These are phyloP conservation scores for Eurystomus gularis DNA, from an alignment of 2,113 vertebrate species.

Conservation along the genomic window DNA sequence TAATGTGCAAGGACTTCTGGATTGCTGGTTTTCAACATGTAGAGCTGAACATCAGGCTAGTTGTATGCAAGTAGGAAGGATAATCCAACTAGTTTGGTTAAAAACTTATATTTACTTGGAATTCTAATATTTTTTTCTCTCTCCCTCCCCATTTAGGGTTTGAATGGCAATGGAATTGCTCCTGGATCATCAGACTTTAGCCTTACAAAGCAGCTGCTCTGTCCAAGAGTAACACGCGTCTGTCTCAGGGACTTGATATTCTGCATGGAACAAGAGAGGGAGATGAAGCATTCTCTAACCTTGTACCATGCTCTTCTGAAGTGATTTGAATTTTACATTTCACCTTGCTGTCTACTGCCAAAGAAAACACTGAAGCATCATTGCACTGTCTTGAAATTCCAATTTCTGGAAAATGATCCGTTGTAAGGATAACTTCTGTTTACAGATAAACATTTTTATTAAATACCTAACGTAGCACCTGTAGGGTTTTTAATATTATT, in stretches of 20 bases:
- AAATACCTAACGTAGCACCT: constrained; percentile 40
- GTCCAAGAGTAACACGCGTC: constrained; percentile 83
- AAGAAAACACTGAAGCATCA: constrained; percentile 67
- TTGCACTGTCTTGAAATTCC: constrained; percentile 66
- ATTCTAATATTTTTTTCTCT: background rate
- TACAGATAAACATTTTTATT: constrained; percentile 68
- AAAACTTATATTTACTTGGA: background rate
- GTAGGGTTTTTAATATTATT: constrained; percentile 51
- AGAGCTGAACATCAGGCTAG: background rate
- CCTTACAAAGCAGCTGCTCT: constrained; percentile 69
- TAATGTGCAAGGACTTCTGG: background rate
- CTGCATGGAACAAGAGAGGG: constrained; percentile 91
- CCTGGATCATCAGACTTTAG: constrained; percentile 64
- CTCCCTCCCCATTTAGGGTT: constrained; percentile 36
- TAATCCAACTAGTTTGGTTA: background rate
- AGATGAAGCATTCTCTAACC: constrained; percentile 81
- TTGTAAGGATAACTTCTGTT: constrained; percentile 69
- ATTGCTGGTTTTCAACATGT: background rate
- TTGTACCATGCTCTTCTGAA: constrained; percentile 89
- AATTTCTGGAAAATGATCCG: constrained; percentile 57
- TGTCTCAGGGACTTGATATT: constrained; percentile 90
- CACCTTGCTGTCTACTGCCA: constrained; percentile 73
- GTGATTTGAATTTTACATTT: constrained; percentile 52
- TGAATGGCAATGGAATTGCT: constrained; percentile 58
- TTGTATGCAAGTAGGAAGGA: background rate